Base-by-base conservation (phyloP, 1,140 invertebrate species). In the Drosophila watanabei region DNA sequence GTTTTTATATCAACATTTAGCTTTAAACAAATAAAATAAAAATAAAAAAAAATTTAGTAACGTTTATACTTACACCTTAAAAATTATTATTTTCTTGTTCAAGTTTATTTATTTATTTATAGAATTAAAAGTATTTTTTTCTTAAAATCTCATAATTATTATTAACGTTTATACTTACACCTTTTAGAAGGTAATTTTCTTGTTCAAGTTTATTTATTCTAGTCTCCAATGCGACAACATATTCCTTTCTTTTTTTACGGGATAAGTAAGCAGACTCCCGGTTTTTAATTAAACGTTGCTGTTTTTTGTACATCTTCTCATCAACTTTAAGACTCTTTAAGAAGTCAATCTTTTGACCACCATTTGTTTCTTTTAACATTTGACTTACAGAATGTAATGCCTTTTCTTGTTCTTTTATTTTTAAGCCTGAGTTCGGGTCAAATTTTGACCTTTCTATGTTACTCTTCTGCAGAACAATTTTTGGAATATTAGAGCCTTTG, bases 211-310 rank as follows among this genome's bases (percentile, higher is more conserved):
- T 95, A 35, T 95, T 93, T 33, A 98, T 93, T 87, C 96, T 94
- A 51, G 94, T 94, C 91, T 98, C 98, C 58, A 98, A 93, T 0
- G 95, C 95, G 39, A 95, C 95, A 11, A 98, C 95, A 92, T 98
- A 98, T 92, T 98, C 98, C 91, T 98, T 98, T 86, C 98, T 98
- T 93, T 98, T 97, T 93, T 98, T 98, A 20, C 98, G 94, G 0
- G 97, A 98, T 54, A 98, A 94, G 93, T 97, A 97, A 11, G 98
- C 98, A 0, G 97, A 98, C 94, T 98, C 97, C 24, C 97, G 92
- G 94, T 97, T 98, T 95, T 98, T 98, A 45, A 98, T 98, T 96
- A 98, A 98, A 79, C 97, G 95, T 87, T 98, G 97, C 86, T 98
- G 97, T 81, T 97, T 95, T 82, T 98, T 98, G 2, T 97, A 87